Evolutionary conservation across 2,797 vertebrate species (phyloP).

Genomic region (Poecilia velifera): DNA sequence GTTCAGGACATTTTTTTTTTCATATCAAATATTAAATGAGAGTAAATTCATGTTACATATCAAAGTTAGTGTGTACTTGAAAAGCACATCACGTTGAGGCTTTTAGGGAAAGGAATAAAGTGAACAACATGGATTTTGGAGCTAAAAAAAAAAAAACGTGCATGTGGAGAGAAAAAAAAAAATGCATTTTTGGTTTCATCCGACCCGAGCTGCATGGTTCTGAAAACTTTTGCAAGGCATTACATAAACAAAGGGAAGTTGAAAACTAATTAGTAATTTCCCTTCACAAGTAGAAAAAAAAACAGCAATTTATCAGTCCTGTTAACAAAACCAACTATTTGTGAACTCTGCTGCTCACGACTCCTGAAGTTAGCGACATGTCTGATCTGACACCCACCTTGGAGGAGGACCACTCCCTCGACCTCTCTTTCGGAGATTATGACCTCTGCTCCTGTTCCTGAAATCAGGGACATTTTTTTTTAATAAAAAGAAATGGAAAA

Average conservation of each 20-base stretch:
- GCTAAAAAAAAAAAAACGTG: too few species aligned
- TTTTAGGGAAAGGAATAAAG: too few species aligned
- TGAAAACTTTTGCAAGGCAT: not conserved
- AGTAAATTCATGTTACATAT: too few species aligned
- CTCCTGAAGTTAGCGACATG: conserved; percentile 4
- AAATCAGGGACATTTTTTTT: conserved; percentile 16
- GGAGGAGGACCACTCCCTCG: conserved; percentile 40
- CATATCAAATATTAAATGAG: too few species aligned
- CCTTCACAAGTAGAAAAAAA: not conserved
- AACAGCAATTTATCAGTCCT: too few species aligned
- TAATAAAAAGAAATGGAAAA: not conserved
- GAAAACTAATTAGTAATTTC: not conserved
- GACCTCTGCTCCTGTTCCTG: conserved; percentile 58
- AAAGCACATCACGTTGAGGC: too few species aligned
- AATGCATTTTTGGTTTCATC: too few species aligned
- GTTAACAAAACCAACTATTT: not conserved
- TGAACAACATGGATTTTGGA: too few species aligned
- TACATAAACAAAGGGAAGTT: not conserved
- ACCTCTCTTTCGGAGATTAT: conserved; percentile 54
- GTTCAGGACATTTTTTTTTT: too few species aligned
- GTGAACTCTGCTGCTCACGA: not conserved
- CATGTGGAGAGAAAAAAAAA: too few species aligned
- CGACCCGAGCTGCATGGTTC: not conserved
- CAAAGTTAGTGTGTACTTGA: too few species aligned
- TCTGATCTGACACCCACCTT: conserved; percentile 29